A percentile compares a stretch with the other conserved stretches of the same genome.
phyloP scores from a whole-genome alignment of 2,888 invertebrate genomes.

The Lymantria dispar region DNA sequence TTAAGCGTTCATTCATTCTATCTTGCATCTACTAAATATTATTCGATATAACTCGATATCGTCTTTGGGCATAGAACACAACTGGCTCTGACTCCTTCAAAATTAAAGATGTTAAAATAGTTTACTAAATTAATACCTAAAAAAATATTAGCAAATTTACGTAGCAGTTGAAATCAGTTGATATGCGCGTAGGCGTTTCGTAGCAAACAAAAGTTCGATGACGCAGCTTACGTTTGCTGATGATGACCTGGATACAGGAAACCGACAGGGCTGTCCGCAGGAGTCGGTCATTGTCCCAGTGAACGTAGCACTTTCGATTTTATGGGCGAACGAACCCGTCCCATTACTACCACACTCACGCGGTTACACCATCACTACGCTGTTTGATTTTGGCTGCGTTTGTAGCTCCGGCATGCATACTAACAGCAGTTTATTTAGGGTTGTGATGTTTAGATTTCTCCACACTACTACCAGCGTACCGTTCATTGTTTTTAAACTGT shows the following conservation, averaged over 20 bases:
- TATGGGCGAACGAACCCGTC: constrained; percentile 79
- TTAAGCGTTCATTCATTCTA: too few relatives aligned
- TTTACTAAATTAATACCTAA: neutral
- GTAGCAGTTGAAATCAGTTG: constrained; percentile 7
- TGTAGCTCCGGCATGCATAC: constrained; percentile 68
- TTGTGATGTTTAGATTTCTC: constrained; percentile 73
- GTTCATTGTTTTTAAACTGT: constrained; percentile 39
- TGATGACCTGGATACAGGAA: constrained; percentile 61
- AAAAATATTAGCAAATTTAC: constrained; percentile 7
- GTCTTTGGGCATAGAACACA: too few relatives aligned
- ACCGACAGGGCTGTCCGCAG: constrained; percentile 58
- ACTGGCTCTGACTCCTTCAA: too few relatives aligned
- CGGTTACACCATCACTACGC: constrained; percentile 69
- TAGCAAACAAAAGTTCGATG: constrained; percentile 26
- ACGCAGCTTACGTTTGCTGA: constrained; percentile 42
- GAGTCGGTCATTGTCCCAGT: constrained; percentile 80
- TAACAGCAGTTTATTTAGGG: constrained; percentile 62
- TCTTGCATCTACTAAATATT: too few relatives aligned
- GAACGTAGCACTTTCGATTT: constrained; percentile 80
- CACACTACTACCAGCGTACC: constrained; percentile 35
- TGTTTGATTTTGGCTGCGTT: constrained; percentile 69
- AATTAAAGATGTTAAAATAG: neutral
- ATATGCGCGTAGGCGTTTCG: constrained; percentile 16
- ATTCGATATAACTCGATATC: too few relatives aligned
- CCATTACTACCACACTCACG: constrained; percentile 75